Evolutionary conservation across 2,888 invertebrate species (phyloP).

Genomic region (Drosophila mimetica): DNA sequence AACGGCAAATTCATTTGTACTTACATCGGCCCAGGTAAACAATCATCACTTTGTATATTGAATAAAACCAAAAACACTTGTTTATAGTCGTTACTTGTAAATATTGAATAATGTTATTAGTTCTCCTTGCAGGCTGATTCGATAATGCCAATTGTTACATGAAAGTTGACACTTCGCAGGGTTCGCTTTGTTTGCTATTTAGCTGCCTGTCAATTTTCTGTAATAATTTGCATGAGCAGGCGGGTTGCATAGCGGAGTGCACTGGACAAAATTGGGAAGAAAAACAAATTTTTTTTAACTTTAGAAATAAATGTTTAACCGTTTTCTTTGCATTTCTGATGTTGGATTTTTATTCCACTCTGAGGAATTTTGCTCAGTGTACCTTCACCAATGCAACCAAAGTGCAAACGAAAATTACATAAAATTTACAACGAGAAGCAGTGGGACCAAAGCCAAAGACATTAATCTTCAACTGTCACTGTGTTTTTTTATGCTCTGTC

Average conservation of each 20-base stretch:
- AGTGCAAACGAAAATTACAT: slow-evolving; percentile 50
- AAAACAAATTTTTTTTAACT: no score
- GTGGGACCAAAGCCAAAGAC: slow-evolving; percentile 58
- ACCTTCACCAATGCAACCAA: slow-evolving; percentile 45
- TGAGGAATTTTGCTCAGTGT: slow-evolving; percentile 19
- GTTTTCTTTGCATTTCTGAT: no score
- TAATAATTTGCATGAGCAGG: slow-evolving; percentile 65
- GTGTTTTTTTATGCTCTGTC: slow-evolving; percentile 23
- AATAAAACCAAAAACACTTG: slow-evolving; percentile 44
- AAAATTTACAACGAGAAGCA: slow-evolving; percentile 63
- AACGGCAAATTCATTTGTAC: slow-evolving; percentile 21
- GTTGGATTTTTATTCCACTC: no score
- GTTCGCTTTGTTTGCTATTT: slow-evolving; percentile 38
- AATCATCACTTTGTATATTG: slow-evolving; percentile 50
- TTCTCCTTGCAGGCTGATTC: slow-evolving; percentile 50
- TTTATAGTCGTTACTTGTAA: slow-evolving; percentile 46
- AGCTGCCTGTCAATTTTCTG: slow-evolving; percentile 66
- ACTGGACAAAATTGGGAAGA: slow-evolving; percentile 9
- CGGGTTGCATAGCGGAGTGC: slow-evolving; percentile 22
- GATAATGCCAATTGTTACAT: slow-evolving; percentile 83
- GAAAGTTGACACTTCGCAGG: slow-evolving; percentile 71
- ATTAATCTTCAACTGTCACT: slow-evolving; percentile 77
- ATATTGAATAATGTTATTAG: slow-evolving; percentile 8
- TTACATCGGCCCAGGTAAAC: slow-evolving; percentile 26
- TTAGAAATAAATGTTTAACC: no score